These are phyloP conservation scores for Thysanoteuthis rhombus DNA, from an alignment of 2,888 invertebrate species.

Conservation along the genomic window DNA sequence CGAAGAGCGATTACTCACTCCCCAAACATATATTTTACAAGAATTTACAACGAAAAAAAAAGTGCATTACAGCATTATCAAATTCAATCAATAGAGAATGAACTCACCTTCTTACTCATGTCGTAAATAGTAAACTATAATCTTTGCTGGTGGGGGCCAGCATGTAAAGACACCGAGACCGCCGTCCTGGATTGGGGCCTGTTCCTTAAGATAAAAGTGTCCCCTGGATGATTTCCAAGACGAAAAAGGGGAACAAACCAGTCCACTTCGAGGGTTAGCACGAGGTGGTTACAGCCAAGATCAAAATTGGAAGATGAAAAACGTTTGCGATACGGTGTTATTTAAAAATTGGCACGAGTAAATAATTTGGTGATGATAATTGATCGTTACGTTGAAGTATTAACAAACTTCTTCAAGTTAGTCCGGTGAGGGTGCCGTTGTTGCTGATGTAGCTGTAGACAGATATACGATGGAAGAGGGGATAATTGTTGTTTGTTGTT, in stretches of 20 bases:
- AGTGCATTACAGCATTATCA: too few relatives aligned
- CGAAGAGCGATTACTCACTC: neutral
- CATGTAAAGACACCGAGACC: slow-evolving; percentile 12
- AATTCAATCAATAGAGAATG: neutral
- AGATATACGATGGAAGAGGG: neutral
- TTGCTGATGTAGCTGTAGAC: neutral
- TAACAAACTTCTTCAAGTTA: neutral
- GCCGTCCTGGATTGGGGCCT: neutral
- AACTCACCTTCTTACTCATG: neutral
- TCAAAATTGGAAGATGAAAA: neutral
- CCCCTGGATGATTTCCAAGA: neutral
- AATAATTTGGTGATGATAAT: neutral
- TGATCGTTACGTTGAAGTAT: neutral
- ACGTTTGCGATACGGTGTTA: neutral
- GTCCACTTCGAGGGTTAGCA: slow-evolving; percentile 12
- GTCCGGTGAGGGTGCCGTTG: neutral
- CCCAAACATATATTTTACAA: neutral
- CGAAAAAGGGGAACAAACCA: neutral
- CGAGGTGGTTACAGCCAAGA: neutral
- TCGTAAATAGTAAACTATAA: neutral
- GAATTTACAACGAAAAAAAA: neutral
- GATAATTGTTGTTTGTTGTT: neutral
- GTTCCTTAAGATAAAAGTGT: slow-evolving; percentile 12
- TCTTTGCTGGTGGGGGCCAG: slow-evolving; percentile 12
- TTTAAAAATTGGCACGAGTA: neutral